Evolutionary conservation across 2,113 vertebrate species (phyloP).

Genomic region (Delphinapterus leucas): DNA sequence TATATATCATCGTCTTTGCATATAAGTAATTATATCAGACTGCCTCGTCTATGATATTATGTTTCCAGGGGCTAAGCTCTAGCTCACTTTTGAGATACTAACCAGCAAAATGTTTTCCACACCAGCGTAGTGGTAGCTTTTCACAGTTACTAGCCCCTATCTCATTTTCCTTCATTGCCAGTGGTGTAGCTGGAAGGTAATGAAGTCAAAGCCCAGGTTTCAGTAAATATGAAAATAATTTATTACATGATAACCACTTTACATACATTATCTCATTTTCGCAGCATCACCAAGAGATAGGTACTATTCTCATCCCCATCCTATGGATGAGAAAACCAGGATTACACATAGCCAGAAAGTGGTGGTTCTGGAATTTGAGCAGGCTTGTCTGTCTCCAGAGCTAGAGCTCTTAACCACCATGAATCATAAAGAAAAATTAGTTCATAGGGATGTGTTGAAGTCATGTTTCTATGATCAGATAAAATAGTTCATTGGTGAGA

Average conservation of each 20-base stretch:
- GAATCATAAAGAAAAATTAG: slow-evolving; percentile 26
- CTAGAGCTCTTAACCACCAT: background rate
- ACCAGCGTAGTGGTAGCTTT: background rate
- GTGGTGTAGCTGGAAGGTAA: background rate
- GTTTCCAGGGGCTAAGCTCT: background rate
- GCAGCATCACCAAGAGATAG: background rate
- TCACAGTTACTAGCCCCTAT: background rate
- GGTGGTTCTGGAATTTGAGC: background rate
- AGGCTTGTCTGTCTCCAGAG: background rate
- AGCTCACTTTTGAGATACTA: background rate
- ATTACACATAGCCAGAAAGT: background rate
- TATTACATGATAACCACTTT: background rate
- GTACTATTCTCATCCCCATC: background rate
- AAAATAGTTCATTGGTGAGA: slow-evolving; percentile 17
- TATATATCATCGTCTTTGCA: background rate
- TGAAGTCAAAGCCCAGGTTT: background rate
- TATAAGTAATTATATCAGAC: background rate
- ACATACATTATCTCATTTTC: background rate
- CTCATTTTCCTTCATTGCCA: background rate
- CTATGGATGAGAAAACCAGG: background rate
- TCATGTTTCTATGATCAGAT: slow-evolving; percentile 31
- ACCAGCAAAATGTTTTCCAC: background rate
- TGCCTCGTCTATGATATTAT: background rate
- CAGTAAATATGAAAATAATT: background rate
- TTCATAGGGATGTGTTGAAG: background rate